phyloP scores from a whole-genome alignment of 92 coral and sea anemone species.

The Hydrozoanthus gracilis region DNA sequence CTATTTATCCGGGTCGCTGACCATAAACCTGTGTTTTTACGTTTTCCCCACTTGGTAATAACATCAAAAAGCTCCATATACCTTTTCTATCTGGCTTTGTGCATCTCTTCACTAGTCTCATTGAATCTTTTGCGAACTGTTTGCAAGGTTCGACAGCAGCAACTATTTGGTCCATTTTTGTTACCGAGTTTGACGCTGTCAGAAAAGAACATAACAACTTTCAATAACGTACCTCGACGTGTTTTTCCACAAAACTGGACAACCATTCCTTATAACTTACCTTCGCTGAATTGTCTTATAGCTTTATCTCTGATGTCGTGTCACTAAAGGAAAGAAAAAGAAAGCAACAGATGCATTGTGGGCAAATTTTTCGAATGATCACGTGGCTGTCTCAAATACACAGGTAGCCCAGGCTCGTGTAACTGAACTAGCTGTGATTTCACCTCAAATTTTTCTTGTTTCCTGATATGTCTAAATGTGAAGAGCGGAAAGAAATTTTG shows the following conservation, averaged over 20 bases:
- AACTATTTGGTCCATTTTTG: constrained; percentile 92
- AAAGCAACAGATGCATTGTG: constrained; percentile 68
- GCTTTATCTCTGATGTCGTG: constrained; percentile 73
- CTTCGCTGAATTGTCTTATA: background rate
- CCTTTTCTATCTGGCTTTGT: constrained; percentile 99
- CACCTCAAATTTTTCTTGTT: too few relatives aligned
- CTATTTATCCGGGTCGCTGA: too few relatives aligned
- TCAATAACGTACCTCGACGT: background rate
- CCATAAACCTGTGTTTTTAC: too few relatives aligned
- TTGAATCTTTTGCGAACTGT: constrained; percentile 97
- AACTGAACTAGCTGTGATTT: too few relatives aligned
- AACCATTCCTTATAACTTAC: background rate
- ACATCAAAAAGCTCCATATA: constrained; percentile 2
- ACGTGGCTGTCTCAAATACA: constrained; percentile 21
- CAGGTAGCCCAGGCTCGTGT: too few relatives aligned
- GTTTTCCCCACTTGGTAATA: background rate
- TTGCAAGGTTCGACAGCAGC: constrained; percentile 96
- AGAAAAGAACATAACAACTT: background rate
- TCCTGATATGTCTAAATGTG: too few relatives aligned
- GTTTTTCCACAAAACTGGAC: background rate
- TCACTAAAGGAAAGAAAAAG: constrained; percentile 66
- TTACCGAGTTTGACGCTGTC: constrained; percentile 35
- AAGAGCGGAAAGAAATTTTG: too few relatives aligned
- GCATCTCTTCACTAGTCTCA: constrained; percentile 97
- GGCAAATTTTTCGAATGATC: constrained; percentile 49